Evolutionary conservation across 1,140 invertebrate genomes (phyloP).

Genomic region (Ditylenchus dipsaci): DNA sequence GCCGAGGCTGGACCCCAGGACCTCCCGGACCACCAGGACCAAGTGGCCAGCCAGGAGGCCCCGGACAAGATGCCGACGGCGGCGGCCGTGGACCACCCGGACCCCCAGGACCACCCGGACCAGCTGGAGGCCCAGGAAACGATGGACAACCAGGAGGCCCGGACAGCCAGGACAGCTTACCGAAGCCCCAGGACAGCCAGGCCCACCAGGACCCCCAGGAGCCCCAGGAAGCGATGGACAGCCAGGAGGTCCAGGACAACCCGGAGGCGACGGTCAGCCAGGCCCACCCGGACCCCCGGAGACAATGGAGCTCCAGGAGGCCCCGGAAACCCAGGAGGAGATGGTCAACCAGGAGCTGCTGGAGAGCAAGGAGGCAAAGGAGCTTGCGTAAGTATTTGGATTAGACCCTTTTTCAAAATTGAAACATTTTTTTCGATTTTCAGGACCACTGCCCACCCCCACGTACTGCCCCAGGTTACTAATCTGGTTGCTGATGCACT

Average conservation of each 20-base stretch:
- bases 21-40: constrained; percentile 36
- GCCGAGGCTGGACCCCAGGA: constrained; percentile 25
- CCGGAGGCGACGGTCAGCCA: constrained; percentile 18
- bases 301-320: constrained; percentile 18
- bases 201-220: constrained; percentile 37
- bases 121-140: constrained; percentile 27
- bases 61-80: constrained; percentile 27
- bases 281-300: constrained; percentile 21
- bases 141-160: constrained; percentile 25
- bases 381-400: constrained; percentile 6
- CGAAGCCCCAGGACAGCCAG: constrained; percentile 12
- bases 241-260: constrained; percentile 23
- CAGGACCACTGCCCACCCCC: constrained; percentile 12
- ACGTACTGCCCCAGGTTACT: constrained; percentile 3
- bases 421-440: neutral
- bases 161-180: constrained; percentile 31
- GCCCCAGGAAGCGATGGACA: constrained; percentile 19
- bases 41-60: constrained; percentile 28
- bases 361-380: constrained; percentile 2
- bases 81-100: constrained; percentile 34
- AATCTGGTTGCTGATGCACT: neutral
- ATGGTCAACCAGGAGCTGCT: constrained; percentile 6
- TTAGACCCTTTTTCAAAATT: neutral
- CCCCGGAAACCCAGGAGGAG: constrained; percentile 13
- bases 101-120: constrained; percentile 32